Evolutionary conservation across 2,888 invertebrate species (phyloP), one percentile per base, ranked within the genome.

Genomic region (Scrobipalpa atriplicella): DNA sequence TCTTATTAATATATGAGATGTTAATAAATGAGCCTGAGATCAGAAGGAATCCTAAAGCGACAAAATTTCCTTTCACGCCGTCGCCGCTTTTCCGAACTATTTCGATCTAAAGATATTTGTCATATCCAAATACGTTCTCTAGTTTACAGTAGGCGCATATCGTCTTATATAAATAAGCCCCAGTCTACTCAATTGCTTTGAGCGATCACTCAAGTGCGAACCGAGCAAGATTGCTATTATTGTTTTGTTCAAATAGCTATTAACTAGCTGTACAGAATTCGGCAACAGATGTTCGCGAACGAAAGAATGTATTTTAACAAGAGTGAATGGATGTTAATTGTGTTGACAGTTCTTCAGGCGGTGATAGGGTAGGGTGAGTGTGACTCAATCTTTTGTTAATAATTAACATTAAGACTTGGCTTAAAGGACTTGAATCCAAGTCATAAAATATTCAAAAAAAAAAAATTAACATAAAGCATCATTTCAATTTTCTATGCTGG

Each of bases 181-280:
- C 8, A 13, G 8, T 13, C 54, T 21, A 21, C 54, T 21, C 13
- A 56, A 21, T 47, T 5, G 54, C 58, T 58, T 16, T 29, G n/a
- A 58, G 54, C 19, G 54, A 36, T 58, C 58, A n/a, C 36, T 58
- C 58, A 16, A 58, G 58, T 58, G 58, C 29, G 38, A 58, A 38
- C 36, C 6, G 38, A 36, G 38, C n/a, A 38, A 38, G 58, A 58
- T 58, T 58, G 36, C 36, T 58, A n/a, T 38, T 36, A 58, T 58
- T 58, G 58, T 58, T 58, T n/a, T n/a, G 36, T 29, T 58, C 16
- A 36, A 36, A 58, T 38, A 38, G 38, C 58, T 38, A 38, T 58
- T 58, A 19, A 52, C 29, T 43, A 43, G 2, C 5, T 47, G 43
- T 47, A 47, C 16, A 47, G 36, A 11, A 38, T 56, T 56, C 54